Base-by-base conservation (phyloP, 64 coral and sea anemone genomes). In the Stichodactyla mertensii region DNA sequence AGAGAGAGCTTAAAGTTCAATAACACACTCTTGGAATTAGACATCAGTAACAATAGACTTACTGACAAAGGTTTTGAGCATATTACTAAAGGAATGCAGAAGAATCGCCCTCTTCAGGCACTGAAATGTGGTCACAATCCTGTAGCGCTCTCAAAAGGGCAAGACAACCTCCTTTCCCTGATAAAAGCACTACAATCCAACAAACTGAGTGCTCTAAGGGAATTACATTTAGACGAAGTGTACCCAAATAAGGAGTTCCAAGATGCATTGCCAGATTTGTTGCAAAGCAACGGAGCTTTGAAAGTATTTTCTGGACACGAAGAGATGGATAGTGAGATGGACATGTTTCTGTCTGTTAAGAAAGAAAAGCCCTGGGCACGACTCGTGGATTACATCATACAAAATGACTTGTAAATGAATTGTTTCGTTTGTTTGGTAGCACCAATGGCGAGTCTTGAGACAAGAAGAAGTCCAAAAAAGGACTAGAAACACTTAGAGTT, bases 221-320 rank as follows among this genome's bases (percentile, higher is more conserved):
- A 66, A 57, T 55, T 86, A 13, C 55, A 86, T 57, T 57, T 86
- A 36, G 84, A 86, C 57, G 84, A 86, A 10, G 57, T 86, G n/a
- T 86, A 86, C 31, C 84, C 31, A 10, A 61, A 64, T 64, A 86
- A 64, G 55, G 84, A 86, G 59, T 61, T 64, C 59, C 55, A 86
- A 57, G 19, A 15, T 22, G 18, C 60, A 36, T 57, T 86, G 60
- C 15, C 36, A 24, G 55, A 55, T 16, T 22, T 86, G n/a, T 58
- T 57, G 55, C 18, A 8, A 10, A 15, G 57, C 27, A 86, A 52
- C 52, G 52, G 4, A 22, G 16, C 55, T 16, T 57, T 86, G 0
- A 86, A 86, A 55, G 60, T 86, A 14, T 27, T 61, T 51, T 86
- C 55, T 64, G 84, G 84, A 64, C 84, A 86, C 23, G 20, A 86